Conservation (phyloP, 2,888 invertebrate genomes). For the Tachystola acroxantha region DNA sequence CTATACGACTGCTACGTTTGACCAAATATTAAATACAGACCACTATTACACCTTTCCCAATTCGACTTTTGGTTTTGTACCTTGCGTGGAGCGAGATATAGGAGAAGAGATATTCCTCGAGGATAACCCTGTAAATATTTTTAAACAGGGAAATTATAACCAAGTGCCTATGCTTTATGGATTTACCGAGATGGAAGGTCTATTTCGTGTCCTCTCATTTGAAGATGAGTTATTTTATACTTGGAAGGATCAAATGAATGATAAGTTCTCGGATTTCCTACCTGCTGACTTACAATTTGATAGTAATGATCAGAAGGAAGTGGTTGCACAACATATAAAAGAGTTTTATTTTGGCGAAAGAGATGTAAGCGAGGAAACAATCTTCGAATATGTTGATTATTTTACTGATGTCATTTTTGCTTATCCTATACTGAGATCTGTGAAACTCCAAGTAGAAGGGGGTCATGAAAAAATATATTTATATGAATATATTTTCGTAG, state of each 20-base stretch:
- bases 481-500: slow-evolving; percentile 33
- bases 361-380: slow-evolving; percentile 18
- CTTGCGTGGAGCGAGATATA: slow-evolving; percentile 21
- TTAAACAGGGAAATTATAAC: slow-evolving; percentile 25
- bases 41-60: slow-evolving; percentile 18
- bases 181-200: too few relatives aligned
- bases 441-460: slow-evolving; percentile 21
- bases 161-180: slow-evolving; percentile 39
- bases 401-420: slow-evolving; percentile 31
- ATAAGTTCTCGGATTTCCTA: slow-evolving; percentile 40
- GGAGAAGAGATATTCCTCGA: slow-evolving; percentile 27
- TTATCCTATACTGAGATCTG: slow-evolving; percentile 22
- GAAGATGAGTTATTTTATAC: too few relatives aligned
- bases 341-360: slow-evolving; percentile 32
- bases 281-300: slow-evolving; percentile 35
- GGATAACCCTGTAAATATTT: slow-evolving; percentile 33
- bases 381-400: slow-evolving; percentile 30
- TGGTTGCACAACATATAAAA: slow-evolving; percentile 28
- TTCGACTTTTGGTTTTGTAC: slow-evolving; percentile 15
- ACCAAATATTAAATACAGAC: slow-evolving; percentile 19
- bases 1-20: slow-evolving; percentile 2
- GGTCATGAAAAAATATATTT: slow-evolving; percentile 31
- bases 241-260: slow-evolving; percentile 29
- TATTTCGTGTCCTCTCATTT: not conserved
- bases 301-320: slow-evolving; percentile 24